phyloP scores from a whole-genome alignment of 2,797 vertebrate species.

The Myotis planiceps region DNA sequence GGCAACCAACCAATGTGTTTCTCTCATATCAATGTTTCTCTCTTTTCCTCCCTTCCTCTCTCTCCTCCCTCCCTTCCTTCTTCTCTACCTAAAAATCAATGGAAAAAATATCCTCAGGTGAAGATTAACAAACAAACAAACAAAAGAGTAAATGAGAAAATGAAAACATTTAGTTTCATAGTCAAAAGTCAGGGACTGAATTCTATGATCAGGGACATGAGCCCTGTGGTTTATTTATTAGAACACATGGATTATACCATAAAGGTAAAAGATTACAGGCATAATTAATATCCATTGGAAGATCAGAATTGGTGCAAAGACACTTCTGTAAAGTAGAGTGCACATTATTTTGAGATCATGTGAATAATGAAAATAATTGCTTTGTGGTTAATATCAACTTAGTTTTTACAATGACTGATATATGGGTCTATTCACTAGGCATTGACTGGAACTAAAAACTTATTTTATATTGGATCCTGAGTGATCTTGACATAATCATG shows the following conservation, averaged over 20 bases:
- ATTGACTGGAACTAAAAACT: background rate
- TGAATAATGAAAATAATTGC: background rate
- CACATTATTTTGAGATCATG: background rate
- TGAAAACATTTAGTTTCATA: background rate
- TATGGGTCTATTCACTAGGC: background rate
- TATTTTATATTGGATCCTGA: background rate
- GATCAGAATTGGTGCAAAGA: background rate
- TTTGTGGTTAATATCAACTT: background rate
- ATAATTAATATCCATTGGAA: background rate
- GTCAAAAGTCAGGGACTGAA: background rate
- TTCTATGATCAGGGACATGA: background rate
- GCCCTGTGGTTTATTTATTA: background rate
- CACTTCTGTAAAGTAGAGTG: background rate
- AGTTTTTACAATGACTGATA: conserved; percentile 32
- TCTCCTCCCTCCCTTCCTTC: no score
- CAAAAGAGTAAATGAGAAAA: background rate
- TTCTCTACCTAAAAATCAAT: no score
- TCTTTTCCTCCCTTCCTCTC: no score
- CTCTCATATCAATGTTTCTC: no score
- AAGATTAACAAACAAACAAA: no score
- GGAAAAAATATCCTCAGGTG: no score
- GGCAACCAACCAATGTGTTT: no score
- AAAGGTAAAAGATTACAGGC: background rate
- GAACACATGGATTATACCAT: background rate
- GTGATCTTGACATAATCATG: background rate